Base-by-base conservation (phyloP, 2,113 vertebrate genomes). In the Eulemur macaco region DNA sequence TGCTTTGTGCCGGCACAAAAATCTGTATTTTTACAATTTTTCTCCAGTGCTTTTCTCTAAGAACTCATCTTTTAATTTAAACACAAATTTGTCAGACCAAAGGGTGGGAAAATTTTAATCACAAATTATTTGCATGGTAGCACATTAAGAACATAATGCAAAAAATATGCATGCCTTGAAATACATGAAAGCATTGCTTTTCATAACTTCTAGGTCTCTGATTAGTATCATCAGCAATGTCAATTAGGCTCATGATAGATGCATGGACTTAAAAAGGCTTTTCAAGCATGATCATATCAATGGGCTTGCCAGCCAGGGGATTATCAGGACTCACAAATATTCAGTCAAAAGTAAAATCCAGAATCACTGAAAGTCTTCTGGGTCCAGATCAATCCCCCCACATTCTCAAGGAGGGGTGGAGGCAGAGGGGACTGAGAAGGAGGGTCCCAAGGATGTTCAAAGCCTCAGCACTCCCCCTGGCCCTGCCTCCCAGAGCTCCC, bases 61-160 rank as follows among this genome's bases (percentile, higher is more conserved):
- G 42, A 63, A 93, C 52, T 96, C 77, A 86, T 93, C 8, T 95
- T 96, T 97, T 92, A 96, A 96, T 97, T 94, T 95, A 71, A 95
- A 84, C 58, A 94, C 60, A 92, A 93, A 96, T 97, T 96, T 94
- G 45, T 96, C 88, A 96, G 73, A 95, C 73, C 78, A 31, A 91
- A 96, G 56, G 76, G 87, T 94, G 45, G 42, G 39, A 95, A 71
- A 97, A 92, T 95, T 95, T 97, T 94, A 96, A 94, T 97, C 90
- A 96, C 68, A 96, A 95, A 96, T 95, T 96, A 95, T 97, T 96
- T 94, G 89, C 91, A 88, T 83, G 52, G 34, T 96, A 93, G 81
- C 80, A 80, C 89, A 97, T 74, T 31, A 37, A 92, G 52, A 95
- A 92, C 17, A 86, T 86, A 60, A 60, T 82, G 86, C 45, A 64